Percentiles rank a stretch among this genome's conserved stretches.
phyloP scores from a whole-genome alignment of 2,797 vertebrate genomes.

The Halcyon badia region DNA sequence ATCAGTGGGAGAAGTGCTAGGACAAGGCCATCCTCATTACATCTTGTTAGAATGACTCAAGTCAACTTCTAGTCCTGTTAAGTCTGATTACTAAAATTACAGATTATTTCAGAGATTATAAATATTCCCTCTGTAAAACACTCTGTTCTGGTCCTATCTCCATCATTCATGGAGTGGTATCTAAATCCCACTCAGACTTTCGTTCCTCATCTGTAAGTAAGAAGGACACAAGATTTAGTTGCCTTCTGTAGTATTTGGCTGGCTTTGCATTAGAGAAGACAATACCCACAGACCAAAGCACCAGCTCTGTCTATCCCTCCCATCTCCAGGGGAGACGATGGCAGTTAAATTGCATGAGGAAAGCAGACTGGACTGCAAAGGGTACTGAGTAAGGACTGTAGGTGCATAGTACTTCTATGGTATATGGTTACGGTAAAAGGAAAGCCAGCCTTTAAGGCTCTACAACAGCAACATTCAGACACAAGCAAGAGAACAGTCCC shows the following conservation, averaged over 20 bases:
- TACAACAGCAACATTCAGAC: rapidly evolving
- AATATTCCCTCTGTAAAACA: not conserved
- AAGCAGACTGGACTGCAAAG: not conserved
- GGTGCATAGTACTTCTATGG: not conserved
- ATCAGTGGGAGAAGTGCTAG: not conserved
- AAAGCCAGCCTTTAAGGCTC: not conserved
- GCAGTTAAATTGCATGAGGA: not conserved
- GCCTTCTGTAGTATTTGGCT: rapidly evolving
- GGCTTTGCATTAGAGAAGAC: not conserved
- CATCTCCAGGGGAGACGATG: rapidly evolving
- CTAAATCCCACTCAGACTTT: not conserved
- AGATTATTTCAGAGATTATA: not conserved
- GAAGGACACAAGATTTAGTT: not conserved
- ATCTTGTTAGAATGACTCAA: not conserved
- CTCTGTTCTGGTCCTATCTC: not conserved
- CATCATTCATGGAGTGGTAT: not conserved
- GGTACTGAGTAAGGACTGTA: not conserved
- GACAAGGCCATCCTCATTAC: not conserved
- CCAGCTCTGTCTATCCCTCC: not conserved
- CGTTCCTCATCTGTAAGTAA: not conserved
- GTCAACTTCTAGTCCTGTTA: not conserved
- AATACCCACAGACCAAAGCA: rapidly evolving
- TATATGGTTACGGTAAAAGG: rapidly evolving
- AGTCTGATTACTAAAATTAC: not conserved
- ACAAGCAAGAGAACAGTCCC: rapidly evolving